Evolutionary conservation across 1,140 invertebrate species (phyloP), one percentile per base, ranked within the genome.

Genomic region (Halotydeus destructor): DNA sequence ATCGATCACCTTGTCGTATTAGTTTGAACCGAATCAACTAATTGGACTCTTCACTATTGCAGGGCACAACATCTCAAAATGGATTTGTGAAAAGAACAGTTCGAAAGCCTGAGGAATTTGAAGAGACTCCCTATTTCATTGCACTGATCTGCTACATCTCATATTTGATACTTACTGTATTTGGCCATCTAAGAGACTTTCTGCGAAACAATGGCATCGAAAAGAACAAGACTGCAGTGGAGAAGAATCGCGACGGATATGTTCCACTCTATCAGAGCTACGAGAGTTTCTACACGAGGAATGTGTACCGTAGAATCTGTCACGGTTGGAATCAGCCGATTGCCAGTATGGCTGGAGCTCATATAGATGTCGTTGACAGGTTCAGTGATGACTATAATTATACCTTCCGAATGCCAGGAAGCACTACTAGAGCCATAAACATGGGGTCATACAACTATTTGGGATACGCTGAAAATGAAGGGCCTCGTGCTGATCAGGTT

Each of bases 321-420:
- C 84, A 96, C 65, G 88, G 84, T 59, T 93, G 83, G 78, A 89
- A 91, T 63, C 71, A 77, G 44, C 85, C 89, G 21, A 85, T 97
- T 49, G 75, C 74, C 56, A 85, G 82, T 56, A 76, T 85, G 37
- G 86, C 91, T 19, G 86, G 83, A 14, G 78, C 76, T 27, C 69
- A 74, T 51, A 68, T 96, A 39, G 72, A 72, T 9, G 62, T 97
- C n/a, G 76, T 88, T 56, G 77, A 94, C 56, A 69, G 86, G 41
- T 58, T 74, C 34, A 81, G 82, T 0, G 64, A 69, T 35, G 85
- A 94, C 61, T 75, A 78, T 57, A 78, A 83, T 43, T 91, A 84
- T 84, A 81, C 76, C 11, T 48, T 48, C 23, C 48, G 48, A 39
- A 38, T 42, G n/a, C 33, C 48, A 25, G 52, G 49, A 36, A 47